phyloP scores from a whole-genome alignment of 1,140 invertebrate species.

The Dendrolimus kikuchii region DNA sequence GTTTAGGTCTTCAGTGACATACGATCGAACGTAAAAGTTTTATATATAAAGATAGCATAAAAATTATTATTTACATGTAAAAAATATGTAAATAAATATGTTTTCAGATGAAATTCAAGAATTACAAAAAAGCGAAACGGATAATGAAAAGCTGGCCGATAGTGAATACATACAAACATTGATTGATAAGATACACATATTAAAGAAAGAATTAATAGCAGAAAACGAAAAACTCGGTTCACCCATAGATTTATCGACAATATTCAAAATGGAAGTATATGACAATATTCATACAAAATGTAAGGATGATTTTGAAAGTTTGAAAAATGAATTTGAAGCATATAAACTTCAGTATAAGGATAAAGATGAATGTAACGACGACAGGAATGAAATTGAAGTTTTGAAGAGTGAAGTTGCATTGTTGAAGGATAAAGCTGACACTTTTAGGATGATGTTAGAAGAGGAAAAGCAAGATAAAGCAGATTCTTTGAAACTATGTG shows the following conservation, averaged over 20 bases:
- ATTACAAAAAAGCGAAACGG: slow-evolving; percentile 49
- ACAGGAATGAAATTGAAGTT: slow-evolving; percentile 60
- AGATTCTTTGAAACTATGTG: slow-evolving; percentile 74
- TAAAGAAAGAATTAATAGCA: slow-evolving; percentile 71
- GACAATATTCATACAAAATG: slow-evolving; percentile 56
- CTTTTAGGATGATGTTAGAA: slow-evolving; percentile 40
- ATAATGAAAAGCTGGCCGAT: slow-evolving; percentile 61
- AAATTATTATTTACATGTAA: neutral
- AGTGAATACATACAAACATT: slow-evolving; percentile 62
- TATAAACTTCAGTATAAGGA: slow-evolving; percentile 38
- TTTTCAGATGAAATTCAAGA: slow-evolving; percentile 37
- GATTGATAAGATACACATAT: slow-evolving; percentile 73
- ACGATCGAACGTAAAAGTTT: no score
- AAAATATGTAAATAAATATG: neutral
- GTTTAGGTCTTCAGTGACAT: no score
- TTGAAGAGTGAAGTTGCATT: slow-evolving; percentile 75
- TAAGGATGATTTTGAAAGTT: slow-evolving; percentile 57
- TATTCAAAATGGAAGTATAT: slow-evolving; percentile 65
- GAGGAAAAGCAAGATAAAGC: slow-evolving; percentile 76
- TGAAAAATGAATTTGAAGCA: slow-evolving; percentile 51
- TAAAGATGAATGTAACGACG: slow-evolving; percentile 27
- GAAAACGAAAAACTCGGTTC: slow-evolving; percentile 72
- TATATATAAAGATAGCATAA: no score
- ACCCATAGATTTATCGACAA: slow-evolving; percentile 69
- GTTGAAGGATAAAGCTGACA: slow-evolving; percentile 75